Evolutionary conservation across 2,797 vertebrate species (phyloP), one percentile per base, ranked within the genome.

Genomic region (Danionella dracula): DNA sequence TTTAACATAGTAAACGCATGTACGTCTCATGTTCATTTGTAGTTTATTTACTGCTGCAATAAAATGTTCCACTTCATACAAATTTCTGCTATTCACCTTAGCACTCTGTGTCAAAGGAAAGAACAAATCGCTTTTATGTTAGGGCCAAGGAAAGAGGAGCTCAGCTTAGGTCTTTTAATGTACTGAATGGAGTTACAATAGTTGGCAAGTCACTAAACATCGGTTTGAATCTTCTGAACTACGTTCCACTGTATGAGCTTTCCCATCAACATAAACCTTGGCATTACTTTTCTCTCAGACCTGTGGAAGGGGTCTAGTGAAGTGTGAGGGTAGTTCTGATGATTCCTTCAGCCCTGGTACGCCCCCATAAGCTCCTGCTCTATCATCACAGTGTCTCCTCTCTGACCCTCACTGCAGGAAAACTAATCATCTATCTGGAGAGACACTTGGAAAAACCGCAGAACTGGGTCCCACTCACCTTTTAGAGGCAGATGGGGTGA

Each of bases 401-500:
- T 8, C 48, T 6, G 41, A 68, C 46, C 66, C 73, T 72, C 70
- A 57, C 37, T 54, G 76, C 74, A 68, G 69, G 61, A 51, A 16
- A 20, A 73, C 72, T 51, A 62, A 79, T 76, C 76, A 76, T 64
- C 59, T 58, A 38, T 19, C 64, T 70, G 48, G 68, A 78, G 76
- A 78, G 68, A 73, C 73, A 70, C 81, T 82, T 41, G 41, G 82
- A 72, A 50, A 29, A 49, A 34, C 61, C 73, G n/a, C 71, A 73
- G 20, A 21, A 72, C 75, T 77, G 72, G 75, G 45, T 48, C 76
- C 37, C 64, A 83, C 80, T 78, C 75, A 68, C 77, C 76, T 83
- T 74, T 71, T 60, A 74, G 76, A 71, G 23, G 49, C 21, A 8
- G 23, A 20, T 15, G 62, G 21, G 48, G 64, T 65, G 67, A 65